Conservation (phyloP, 2,888 invertebrate genomes). For the Rutpela maculata region DNA sequence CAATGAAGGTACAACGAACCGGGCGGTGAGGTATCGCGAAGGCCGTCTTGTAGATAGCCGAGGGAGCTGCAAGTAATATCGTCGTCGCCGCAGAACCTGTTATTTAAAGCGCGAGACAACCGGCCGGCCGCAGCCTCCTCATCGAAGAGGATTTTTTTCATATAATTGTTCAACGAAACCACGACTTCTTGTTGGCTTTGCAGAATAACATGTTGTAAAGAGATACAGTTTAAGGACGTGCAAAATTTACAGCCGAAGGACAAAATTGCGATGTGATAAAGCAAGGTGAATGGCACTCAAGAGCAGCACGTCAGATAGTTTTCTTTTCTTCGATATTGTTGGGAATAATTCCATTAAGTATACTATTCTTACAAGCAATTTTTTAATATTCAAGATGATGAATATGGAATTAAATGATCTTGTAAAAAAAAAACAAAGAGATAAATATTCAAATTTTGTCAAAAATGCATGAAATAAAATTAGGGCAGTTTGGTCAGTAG, state of each 20-base stretch:
- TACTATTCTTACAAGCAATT: too few species aligned
- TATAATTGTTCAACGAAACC: conserved; percentile 54
- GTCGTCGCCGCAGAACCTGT: conserved; percentile 54
- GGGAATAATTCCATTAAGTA: too few species aligned
- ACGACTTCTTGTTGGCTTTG: conserved; percentile 36
- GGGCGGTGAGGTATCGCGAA: conserved; percentile 7
- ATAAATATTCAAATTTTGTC: too few species aligned
- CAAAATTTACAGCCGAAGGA: conserved; percentile 14
- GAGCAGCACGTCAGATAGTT: too few species aligned
- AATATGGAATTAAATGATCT: too few species aligned
- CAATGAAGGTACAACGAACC: conserved; percentile 10
- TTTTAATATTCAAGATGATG: too few species aligned
- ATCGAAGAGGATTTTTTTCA: conserved; percentile 52
- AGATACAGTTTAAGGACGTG: conserved; percentile 26
- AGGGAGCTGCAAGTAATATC: conserved; percentile 49
- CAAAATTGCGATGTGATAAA: conserved; percentile 2
- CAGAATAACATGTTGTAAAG: conserved; percentile 20
- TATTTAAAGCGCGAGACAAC: conserved; percentile 54
- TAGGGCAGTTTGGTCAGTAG: too few species aligned
- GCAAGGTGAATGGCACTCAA: not conserved
- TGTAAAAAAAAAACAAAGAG: too few species aligned
- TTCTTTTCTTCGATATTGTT: too few species aligned
- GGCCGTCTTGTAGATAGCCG: conserved; percentile 30
- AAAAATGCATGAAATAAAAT: too few species aligned
- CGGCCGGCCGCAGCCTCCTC: conserved; percentile 50